Base-by-base conservation (phyloP, 2,113 vertebrate species). In the Microtus richardsoni region DNA sequence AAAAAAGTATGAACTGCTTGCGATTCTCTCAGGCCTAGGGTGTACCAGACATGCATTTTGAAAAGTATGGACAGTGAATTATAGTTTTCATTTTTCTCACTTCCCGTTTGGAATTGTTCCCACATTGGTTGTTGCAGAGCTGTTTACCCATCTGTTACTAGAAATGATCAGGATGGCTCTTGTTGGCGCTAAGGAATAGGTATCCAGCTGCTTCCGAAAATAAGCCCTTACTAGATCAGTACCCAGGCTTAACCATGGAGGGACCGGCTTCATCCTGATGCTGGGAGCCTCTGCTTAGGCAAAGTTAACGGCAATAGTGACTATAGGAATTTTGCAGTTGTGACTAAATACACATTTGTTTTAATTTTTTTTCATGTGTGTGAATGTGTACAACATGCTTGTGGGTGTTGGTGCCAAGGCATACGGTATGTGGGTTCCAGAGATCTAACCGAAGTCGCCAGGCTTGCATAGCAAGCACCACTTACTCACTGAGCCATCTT, bases 61-160 rank as follows among this genome's bases (percentile, higher is more conserved):
- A 70, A 71, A 70, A 54, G n/a, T 82, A 33, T 92, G 84, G 82
- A 49, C 70, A 91, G 87, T 94, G 74, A 89, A 47, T 36, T 52
- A 3, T 79, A 47, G 74, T 95, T 94, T 92, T 66, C 9, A 41
- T 89, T 96, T 89, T 96, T 75, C n/a, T 90, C 82, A 16, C 94
- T 93, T 62, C 9, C 7, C 68, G 49, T 5, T 91, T 96, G 95
- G 86, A 95, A 82, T 91, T 86, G 85, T 92, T 95, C 85, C 90
- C 90, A 74, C 54, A 80, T 79, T 73, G 77, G 75, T 94, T 93
- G 87, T 62, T 95, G 79, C 54, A 74, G 88, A 91, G 66, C 66
- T 92, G 28, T 83, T 93, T 96, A 62, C 62, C 96, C 86, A 85
- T 94, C 94, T 90, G 80, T 93, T 80, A 60, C 60, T 84, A 91